These are phyloP conservation scores for Drosophila testacea DNA, from an alignment of 2,888 invertebrate species.

Conservation along the genomic window DNA sequence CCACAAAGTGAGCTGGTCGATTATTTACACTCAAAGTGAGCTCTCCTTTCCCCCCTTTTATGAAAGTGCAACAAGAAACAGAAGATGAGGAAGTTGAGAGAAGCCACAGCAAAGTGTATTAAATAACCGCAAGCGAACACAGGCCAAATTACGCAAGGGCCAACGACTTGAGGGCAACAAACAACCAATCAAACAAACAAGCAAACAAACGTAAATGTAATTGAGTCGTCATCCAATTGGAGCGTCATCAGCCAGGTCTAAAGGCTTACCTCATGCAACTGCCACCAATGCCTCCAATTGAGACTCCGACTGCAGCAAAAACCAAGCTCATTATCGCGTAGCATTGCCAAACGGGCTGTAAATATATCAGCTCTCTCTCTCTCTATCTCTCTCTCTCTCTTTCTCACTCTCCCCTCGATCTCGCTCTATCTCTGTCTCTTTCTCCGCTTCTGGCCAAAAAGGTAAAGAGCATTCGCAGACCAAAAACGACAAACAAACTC, in stretches of 20 bases:
- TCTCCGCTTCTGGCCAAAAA: slow-evolving; percentile 6
- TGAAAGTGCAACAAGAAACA: slow-evolving; percentile 15
- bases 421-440: neutral
- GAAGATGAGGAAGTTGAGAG: neutral
- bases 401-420: neutral
- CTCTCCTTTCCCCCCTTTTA: slow-evolving; percentile 34
- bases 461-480: slow-evolving; percentile 29
- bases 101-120: slow-evolving; percentile 68
- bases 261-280: slow-evolving; percentile 10
- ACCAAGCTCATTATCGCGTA: slow-evolving; percentile 51
- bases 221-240: slow-evolving; percentile 66
- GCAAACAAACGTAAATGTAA: slow-evolving; percentile 57
- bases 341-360: slow-evolving; percentile 43
- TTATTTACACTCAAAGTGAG: slow-evolving; percentile 75
- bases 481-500: slow-evolving; percentile 4
- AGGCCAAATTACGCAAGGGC: slow-evolving; percentile 44
- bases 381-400: neutral
- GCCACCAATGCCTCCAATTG: slow-evolving; percentile 10
- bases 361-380: slow-evolving; percentile 54
- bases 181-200: slow-evolving; percentile 39
- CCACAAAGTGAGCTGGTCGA: slow-evolving; percentile 69
- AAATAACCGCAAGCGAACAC: slow-evolving; percentile 74
- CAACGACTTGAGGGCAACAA: slow-evolving; percentile 51
- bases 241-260: slow-evolving; percentile 13
- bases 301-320: slow-evolving; percentile 16